phyloP scores from a whole-genome alignment of 2,113 vertebrate species.

The Cyprinus carpio region DNA sequence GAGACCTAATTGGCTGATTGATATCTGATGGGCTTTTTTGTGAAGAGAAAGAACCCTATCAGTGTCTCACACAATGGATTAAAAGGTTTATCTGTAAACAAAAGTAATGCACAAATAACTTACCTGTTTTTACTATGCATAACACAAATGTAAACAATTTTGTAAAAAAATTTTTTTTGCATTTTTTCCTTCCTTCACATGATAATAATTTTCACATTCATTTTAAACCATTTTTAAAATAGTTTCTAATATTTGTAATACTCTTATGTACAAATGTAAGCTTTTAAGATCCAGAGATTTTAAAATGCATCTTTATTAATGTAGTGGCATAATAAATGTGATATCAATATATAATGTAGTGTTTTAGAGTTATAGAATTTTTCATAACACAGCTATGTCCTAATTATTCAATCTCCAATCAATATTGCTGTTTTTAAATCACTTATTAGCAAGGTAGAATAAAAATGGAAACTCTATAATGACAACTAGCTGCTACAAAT shows the following conservation, averaged over 20 bases:
- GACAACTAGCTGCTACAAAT: not conserved
- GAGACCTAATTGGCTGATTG: conserved; percentile 60
- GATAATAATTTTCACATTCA: not conserved
- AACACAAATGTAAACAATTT: not conserved
- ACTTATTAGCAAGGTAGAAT: not conserved
- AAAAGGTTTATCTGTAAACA: not conserved
- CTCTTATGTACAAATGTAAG: too few relatives aligned
- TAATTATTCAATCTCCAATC: not conserved
- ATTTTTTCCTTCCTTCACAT: not conserved
- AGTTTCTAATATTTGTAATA: not conserved
- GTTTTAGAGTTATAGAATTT: too few relatives aligned
- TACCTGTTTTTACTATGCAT: not conserved
- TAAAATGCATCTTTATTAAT: too few relatives aligned
- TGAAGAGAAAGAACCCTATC: conserved; percentile 61
- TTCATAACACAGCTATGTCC: too few relatives aligned
- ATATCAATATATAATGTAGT: too few relatives aligned
- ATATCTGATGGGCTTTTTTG: conserved; percentile 64
- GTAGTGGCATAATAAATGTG: too few relatives aligned
- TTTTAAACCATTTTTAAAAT: not conserved
- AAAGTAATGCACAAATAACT: not conserved
- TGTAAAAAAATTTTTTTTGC: not conserved
- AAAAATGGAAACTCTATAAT: too few relatives aligned
- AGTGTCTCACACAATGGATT: conserved; percentile 53
- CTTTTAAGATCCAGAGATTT: too few relatives aligned
- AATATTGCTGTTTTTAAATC: not conserved